Base-by-base conservation (phyloP, 64 coral and sea anemone genomes). In the Porites australiensis region DNA sequence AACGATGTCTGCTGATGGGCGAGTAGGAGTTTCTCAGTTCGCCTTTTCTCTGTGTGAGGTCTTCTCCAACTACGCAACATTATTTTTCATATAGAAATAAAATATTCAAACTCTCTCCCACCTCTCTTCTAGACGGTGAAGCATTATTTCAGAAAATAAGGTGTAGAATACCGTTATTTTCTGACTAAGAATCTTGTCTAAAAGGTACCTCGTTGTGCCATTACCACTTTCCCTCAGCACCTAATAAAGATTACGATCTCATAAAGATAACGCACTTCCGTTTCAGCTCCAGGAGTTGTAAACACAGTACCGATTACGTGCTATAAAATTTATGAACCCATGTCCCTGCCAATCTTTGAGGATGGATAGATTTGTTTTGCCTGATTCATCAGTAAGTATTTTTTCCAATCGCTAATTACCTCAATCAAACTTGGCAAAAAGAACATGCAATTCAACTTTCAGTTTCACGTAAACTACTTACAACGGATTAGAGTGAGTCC, bases 401-500 rank as follows among this genome's bases (percentile, higher is more conserved):
- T 57, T 57, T 67, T 16, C 8, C 20, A 67, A 21, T 44, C 69
- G n/a, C 27, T 6, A 27, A 20, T 72, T 72, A 9, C 5, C 44
- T 4, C n/a, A 23, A 72, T 23, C 8, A 72, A 72, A 23, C 27
- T 6, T 11, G n/a, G 27, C 44, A 43, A 6, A 44, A 44, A 37
- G 4, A 44, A 64, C 18, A 13, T 64, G 62, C 13, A 64, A 2
- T 2, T 16, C 8, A 16, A 19, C 1, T 57, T 7, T 57, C 13
- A 19, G 50, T 18, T 37, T 37, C 27, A 37, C 27, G 1, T 37
- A 2, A 3, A 18, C 18, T 83, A 91, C 89, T 91, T 83, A 91
- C 89, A 75, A 4, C 21, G 89, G 89, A 12, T 91, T 91, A 8
- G 19, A 18, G 2, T 50, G 53, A 7, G 79, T 91, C 89, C 89